Evolutionary conservation across 1,140 invertebrate species (phyloP).

Genomic region (Nephotettix cincticeps): DNA sequence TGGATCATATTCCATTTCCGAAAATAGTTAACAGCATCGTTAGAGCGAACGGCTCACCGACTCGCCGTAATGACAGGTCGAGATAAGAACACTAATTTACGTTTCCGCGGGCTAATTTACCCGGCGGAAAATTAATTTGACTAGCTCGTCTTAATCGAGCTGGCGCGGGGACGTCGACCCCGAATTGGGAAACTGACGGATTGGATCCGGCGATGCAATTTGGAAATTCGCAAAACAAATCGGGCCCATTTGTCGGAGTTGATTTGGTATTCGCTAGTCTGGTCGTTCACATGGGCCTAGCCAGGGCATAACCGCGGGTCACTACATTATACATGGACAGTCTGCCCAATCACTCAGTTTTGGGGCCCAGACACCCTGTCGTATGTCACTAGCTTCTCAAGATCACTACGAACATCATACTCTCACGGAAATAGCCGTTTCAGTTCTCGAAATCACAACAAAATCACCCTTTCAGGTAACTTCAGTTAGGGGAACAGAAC

Average conservation of each 20-base stretch:
- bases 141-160: background rate
- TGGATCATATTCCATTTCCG: slow-evolving; percentile 12
- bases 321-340: no score
- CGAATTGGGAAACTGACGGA: background rate
- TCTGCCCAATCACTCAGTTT: no score
- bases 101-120: background rate
- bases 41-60: background rate
- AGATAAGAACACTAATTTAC: background rate
- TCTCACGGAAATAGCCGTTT: no score
- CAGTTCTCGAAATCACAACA: no score
- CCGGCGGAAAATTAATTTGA: background rate
- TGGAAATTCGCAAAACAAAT: background rate
- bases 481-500: no score
- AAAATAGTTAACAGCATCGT: slow-evolving; percentile 10
- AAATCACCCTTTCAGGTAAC: no score
- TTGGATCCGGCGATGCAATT: background rate
- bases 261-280: background rate
- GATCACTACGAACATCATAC: no score
- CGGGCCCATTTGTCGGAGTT: background rate
- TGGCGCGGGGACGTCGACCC: background rate
- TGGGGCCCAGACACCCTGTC: no score
- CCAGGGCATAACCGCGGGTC: no score
- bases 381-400: no score
- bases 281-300: background rate
- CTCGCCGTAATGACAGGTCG: background rate